Evolutionary conservation across 1,140 invertebrate genomes (phyloP).

Genomic region (Orchestia grillus): DNA sequence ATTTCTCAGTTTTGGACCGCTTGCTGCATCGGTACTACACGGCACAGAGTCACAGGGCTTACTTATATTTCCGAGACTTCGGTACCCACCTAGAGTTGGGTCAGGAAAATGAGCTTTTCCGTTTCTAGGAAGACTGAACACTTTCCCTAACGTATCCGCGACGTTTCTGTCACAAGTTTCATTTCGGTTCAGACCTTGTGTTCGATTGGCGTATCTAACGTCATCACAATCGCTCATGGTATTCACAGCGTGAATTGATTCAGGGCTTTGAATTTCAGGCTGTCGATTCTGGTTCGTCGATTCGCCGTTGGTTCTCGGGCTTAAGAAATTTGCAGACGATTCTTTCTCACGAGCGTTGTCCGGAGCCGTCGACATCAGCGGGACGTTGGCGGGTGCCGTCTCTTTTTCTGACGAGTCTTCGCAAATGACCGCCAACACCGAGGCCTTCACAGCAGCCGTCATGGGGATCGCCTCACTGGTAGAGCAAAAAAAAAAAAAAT

Average conservation of each 20-base stretch:
- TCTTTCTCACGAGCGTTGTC: not conserved
- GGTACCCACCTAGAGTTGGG: not conserved
- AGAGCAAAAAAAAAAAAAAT: not conserved
- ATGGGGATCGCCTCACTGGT: conserved; percentile 39
- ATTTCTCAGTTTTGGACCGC: not conserved
- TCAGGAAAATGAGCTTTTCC: not conserved
- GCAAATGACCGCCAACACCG: conserved; percentile 33
- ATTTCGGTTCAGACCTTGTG: not conserved
- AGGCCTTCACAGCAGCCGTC: not conserved
- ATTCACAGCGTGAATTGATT: not conserved
- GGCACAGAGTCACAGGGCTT: not conserved
- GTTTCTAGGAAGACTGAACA: not conserved
- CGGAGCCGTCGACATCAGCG: not conserved
- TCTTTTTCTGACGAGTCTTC: conserved; percentile 48
- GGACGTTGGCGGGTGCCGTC: not conserved
- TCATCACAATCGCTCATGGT: not conserved
- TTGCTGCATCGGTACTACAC: not conserved
- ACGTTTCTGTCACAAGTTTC: not conserved
- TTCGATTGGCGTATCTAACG: not conserved
- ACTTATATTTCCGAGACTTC: not conserved
- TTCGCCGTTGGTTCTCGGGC: not conserved
- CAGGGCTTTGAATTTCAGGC: not conserved
- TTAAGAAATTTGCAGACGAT: not conserved
- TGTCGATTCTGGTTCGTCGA: not conserved
- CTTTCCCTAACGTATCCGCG: not conserved